A percentile compares a stretch with the other conserved stretches of the same genome.
phyloP scores from a whole-genome alignment of 2,888 invertebrate genomes.

The Epistrophella euchroma region DNA sequence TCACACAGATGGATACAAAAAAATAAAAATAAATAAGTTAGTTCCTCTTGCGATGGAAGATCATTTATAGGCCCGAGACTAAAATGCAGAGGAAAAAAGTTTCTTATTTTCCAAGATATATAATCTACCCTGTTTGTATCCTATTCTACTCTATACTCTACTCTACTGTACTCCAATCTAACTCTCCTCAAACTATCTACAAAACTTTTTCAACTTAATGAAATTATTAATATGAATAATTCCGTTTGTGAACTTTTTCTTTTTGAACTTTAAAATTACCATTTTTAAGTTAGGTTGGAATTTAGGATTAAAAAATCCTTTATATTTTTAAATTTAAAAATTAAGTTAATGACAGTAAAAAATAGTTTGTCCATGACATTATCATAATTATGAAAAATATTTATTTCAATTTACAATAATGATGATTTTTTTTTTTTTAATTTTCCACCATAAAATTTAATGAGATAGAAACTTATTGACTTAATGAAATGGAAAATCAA shows the following conservation, averaged over 20 bases:
- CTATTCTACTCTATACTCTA: background rate
- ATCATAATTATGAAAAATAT: background rate
- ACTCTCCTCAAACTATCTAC: background rate
- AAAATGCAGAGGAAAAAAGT: background rate
- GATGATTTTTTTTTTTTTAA: background rate
- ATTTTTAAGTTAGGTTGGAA: background rate
- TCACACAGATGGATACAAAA: background rate
- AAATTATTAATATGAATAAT: background rate
- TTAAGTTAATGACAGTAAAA: background rate
- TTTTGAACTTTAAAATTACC: conserved; percentile 6
- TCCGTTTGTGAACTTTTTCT: background rate
- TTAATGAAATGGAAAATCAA: background rate
- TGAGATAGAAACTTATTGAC: background rate
- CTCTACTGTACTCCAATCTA: too few relatives aligned
- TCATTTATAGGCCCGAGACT: conserved; percentile 2
- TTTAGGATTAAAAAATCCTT: background rate
- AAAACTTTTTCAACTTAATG: background rate
- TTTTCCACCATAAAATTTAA: background rate
- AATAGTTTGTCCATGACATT: background rate
- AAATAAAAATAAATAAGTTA: background rate
- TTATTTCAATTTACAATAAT: background rate
- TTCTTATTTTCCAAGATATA: background rate
- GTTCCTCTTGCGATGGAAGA: background rate
- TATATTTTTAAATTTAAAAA: background rate
- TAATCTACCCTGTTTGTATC: background rate